Percentiles rank a stretch among this genome's conserved stretches.
Conservation (phyloP, 2,888 invertebrate species). For the Drosophila maculinotata region DNA sequence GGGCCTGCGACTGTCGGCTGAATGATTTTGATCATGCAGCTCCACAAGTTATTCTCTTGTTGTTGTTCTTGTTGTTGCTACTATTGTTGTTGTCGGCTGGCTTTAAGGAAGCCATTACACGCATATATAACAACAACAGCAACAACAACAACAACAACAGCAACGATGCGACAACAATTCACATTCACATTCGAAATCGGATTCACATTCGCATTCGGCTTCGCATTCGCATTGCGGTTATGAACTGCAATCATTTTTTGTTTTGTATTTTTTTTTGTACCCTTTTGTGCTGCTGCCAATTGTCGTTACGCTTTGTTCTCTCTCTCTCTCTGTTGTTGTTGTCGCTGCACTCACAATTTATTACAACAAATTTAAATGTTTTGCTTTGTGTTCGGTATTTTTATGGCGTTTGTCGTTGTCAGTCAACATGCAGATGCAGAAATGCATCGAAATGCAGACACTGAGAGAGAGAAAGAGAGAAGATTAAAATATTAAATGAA, state of each 20-base stretch:
- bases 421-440: slow-evolving; percentile 46
- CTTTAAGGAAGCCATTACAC: slow-evolving; percentile 80
- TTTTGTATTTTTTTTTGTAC: slow-evolving; percentile 3
- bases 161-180: slow-evolving; percentile 49
- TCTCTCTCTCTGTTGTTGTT: slow-evolving; percentile 4
- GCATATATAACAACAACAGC: slow-evolving; percentile 64
- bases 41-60: slow-evolving; percentile 33
- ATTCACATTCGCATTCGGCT: slow-evolving; percentile 33
- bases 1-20: slow-evolving; percentile 59
- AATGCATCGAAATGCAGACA: neutral
- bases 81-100: slow-evolving; percentile 47
- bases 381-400: slow-evolving; percentile 66
- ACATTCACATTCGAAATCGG: slow-evolving; percentile 48
- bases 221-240: slow-evolving; percentile 55
- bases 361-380: slow-evolving; percentile 82
- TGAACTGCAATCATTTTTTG: slow-evolving; percentile 68
- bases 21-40: slow-evolving; percentile 71
- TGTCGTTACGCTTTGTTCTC: slow-evolving; percentile 62
- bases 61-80: slow-evolving; percentile 29
- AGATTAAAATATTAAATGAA: too few relatives aligned
- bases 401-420: slow-evolving; percentile 61
- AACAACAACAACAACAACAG: slow-evolving; percentile 1
- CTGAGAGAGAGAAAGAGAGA: neutral
- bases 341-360: slow-evolving; percentile 68
- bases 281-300: slow-evolving; percentile 42